These are phyloP conservation scores for Oxytorus armatus DNA, from an alignment of 2,888 invertebrate species.

Conservation along the genomic window DNA sequence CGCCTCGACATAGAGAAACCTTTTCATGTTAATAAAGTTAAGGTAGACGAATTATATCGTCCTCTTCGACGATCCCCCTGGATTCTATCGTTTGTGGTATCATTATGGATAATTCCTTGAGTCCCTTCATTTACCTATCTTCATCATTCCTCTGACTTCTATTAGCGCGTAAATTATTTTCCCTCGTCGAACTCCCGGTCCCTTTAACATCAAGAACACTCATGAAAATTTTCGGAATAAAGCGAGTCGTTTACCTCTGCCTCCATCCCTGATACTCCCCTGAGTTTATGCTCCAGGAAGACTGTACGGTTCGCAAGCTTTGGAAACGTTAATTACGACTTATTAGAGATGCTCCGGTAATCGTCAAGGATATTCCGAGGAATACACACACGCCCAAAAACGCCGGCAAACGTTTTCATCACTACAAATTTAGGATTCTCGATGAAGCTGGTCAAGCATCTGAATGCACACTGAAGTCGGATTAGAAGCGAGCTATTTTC, in stretches of 20 bases:
- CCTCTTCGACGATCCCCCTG: too few relatives aligned
- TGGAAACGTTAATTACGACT: constrained; percentile 52
- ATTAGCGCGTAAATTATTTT: constrained; percentile 29
- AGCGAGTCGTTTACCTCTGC: too few relatives aligned
- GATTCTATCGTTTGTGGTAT: too few relatives aligned
- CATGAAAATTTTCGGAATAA: constrained; percentile 23
- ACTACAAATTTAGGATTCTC: constrained; percentile 21
- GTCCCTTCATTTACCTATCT: constrained; percentile 6
- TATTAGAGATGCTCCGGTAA: constrained; percentile 62
- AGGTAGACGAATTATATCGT: neutral
- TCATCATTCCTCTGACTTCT: neutral
- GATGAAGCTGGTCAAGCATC: constrained; percentile 29
- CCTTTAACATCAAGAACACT: neutral
- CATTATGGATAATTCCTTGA: constrained; percentile 15
- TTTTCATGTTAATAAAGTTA: constrained; percentile 25
- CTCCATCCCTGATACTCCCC: too few relatives aligned
- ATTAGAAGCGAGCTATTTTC: neutral
- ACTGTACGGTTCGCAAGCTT: neutral
- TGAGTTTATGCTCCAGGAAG: too few relatives aligned
- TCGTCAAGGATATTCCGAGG: constrained; percentile 40
- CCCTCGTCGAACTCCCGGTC: neutral
- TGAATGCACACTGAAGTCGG: neutral
- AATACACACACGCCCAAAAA: neutral
- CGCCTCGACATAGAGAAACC: too few relatives aligned
- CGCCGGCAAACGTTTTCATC: constrained; percentile 10